Percentiles rank a stretch among this genome's conserved stretches.
Evolutionary conservation across 2,888 invertebrate species (phyloP).

Genomic region (Eupithecia subumbrata): DNA sequence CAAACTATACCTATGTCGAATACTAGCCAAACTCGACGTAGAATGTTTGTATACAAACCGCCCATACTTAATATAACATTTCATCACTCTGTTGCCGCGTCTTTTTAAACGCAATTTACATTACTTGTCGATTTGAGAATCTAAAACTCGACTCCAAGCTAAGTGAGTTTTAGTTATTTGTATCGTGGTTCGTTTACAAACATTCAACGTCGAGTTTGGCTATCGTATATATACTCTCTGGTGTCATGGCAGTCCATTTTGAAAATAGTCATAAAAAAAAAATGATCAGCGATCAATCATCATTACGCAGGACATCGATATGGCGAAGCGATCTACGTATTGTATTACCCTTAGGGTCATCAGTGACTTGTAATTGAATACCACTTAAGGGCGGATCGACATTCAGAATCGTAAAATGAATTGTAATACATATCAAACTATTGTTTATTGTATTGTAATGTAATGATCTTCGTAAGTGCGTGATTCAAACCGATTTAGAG

Average conservation of each 20-base stretch:
- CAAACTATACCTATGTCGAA: too few species aligned
- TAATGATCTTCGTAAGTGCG: conserved; percentile 29
- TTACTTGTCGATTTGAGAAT: too few species aligned
- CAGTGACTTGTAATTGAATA: conserved; percentile 37
- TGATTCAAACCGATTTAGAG: conserved; percentile 15
- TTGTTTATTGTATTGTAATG: conserved; percentile 42
- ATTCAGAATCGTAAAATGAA: conserved; percentile 20
- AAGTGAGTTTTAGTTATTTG: too few species aligned
- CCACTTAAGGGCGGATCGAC: conserved; percentile 23
- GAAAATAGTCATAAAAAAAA: conserved; percentile 18
- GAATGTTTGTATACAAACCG: too few species aligned
- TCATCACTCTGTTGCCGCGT: too few species aligned
- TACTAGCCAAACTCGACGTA: too few species aligned
- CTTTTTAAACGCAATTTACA: too few species aligned
- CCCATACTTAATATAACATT: too few species aligned
- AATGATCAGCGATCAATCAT: conserved; percentile 21
- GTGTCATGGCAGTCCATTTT: background rate
- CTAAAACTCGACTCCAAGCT: too few species aligned
- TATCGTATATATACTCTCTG: background rate
- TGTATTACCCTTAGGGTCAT: conserved; percentile 35
- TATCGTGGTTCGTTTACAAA: too few species aligned
- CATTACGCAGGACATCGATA: conserved; percentile 10
- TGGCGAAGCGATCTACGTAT: conserved; percentile 32
- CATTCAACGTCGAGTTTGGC: too few species aligned
- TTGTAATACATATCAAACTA: conserved; percentile 23